Base-by-base conservation (phyloP, 2,797 vertebrate genomes). In the Danio aesculapii region DNA sequence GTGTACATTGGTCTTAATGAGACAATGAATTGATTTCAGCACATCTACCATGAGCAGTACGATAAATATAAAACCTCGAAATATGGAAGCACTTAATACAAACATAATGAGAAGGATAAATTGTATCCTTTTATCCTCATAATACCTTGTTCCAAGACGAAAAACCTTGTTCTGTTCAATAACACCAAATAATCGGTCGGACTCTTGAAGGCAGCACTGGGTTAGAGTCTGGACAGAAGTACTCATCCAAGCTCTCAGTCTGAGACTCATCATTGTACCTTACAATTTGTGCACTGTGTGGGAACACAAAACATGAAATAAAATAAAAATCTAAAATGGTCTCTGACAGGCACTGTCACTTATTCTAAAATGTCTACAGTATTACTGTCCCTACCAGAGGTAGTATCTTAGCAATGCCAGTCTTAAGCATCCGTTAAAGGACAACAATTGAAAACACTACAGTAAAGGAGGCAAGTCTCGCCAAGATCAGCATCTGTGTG, bases 311-410 rank as follows among this genome's bases (percentile, higher is more conserved):
- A 79, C 57, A 72, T 14, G 7, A 16, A 64, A 77, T 43, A 82
- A 83, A 84, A 75, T 19, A 39, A 83, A 75, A 81, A 75, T 71
- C 77, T 82, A 86, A 83, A 85, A 85, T 79, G 80, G 86, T 84
- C 66, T 86, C 73, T 84, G 85, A 88, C 87, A 86, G 87, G 87
- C 87, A 88, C 87, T 75, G 67, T 84, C 85, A 85, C 82, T 83
- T 84, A 81, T 86, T 88, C 87, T 85, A 86, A 84, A 86, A 81
- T 83, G 84, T 83, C 57, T 72, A 85, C 63, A 81, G 87, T 84
- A 87, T 87, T 80, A 84, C 81, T 79, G 86, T 88, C 85, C 84
- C 83, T 87, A 83, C 79, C 67, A 77, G 91, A 93, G 92, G 91
- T 90, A 92, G 87, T 85, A 84, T 82, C 75, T 79, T 69, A 70